A percentile compares a stretch with the other conserved stretches of the same genome.
phyloP scores from a whole-genome alignment of 1,140 invertebrate genomes.

The Physella acuta region DNA sequence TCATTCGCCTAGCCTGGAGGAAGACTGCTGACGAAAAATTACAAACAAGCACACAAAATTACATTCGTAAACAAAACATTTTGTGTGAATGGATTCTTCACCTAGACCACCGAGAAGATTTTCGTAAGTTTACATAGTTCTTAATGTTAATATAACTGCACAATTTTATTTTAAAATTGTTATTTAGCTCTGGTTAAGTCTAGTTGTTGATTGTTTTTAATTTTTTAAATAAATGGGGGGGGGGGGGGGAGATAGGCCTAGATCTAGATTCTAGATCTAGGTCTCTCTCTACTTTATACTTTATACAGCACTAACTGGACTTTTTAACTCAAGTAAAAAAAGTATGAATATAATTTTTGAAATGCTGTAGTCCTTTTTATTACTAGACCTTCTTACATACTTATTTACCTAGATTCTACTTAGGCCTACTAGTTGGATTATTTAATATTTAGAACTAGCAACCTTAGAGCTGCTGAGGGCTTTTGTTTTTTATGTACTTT shows the following conservation, averaged over 20 bases:
- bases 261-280: not conserved
- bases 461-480: too few species aligned
- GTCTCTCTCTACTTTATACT: not conserved
- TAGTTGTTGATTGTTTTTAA: not conserved
- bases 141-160: not conserved
- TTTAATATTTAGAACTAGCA: too few species aligned
- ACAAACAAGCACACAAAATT: too few species aligned
- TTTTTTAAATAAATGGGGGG: too few species aligned
- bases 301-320: not conserved
- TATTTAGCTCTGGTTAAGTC: not conserved
- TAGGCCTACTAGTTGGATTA: too few species aligned
- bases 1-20: too few species aligned
- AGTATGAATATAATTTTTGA: not conserved
- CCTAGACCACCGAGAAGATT: slow-evolving; percentile 8
- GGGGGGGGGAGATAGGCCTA: not conserved
- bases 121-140: slow-evolving; percentile 11
- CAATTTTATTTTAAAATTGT: not conserved
- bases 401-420: not conserved
- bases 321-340: not conserved
- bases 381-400: not conserved
- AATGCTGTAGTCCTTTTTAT: too few species aligned
- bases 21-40: too few species aligned
- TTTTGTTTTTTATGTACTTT: too few species aligned
- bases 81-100: slow-evolving; percentile 2
- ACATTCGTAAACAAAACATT: too few species aligned